These are phyloP conservation scores for Empis livida DNA, from an alignment of 2,888 invertebrate genomes.

Conservation along the genomic window DNA sequence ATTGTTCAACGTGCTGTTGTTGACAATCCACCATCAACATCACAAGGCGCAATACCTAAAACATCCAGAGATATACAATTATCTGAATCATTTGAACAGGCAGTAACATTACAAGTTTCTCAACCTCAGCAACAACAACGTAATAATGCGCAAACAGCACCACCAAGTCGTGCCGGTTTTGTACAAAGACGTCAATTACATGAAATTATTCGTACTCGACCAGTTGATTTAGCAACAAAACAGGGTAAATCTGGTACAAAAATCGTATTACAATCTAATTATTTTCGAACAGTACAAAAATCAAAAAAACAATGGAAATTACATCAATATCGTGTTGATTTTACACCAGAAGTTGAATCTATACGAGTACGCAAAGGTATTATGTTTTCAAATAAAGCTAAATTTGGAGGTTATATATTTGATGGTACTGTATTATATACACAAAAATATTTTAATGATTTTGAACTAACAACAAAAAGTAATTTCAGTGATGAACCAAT, in stretches of 20 bases:
- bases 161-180: background rate
- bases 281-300: conserved; percentile 49
- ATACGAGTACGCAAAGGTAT: conserved; percentile 47
- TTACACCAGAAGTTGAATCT: conserved; percentile 56
- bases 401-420: conserved; percentile 56
- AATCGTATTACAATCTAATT: conserved; percentile 49
- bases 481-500: conserved; percentile 42
- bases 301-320: conserved; percentile 52
- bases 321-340: conserved; percentile 63
- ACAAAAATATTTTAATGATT: conserved; percentile 36
- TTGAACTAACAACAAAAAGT: conserved; percentile 45
- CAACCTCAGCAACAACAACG: background rate
- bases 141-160: no score
- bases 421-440: conserved; percentile 62
- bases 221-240: conserved; percentile 19
- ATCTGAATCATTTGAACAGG: no score
- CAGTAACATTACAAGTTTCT: background rate
- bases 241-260: conserved; percentile 39
- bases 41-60: no score
- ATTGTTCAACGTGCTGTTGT: no score
- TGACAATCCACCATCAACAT: no score
- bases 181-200: background rate
- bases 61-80: background rate
- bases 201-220: conserved; percentile 24
- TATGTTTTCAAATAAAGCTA: conserved; percentile 41